Evolutionary conservation across 1,140 invertebrate species (phyloP), one percentile per base, ranked within the genome.

Genomic region (Zelostemma sp.): DNA sequence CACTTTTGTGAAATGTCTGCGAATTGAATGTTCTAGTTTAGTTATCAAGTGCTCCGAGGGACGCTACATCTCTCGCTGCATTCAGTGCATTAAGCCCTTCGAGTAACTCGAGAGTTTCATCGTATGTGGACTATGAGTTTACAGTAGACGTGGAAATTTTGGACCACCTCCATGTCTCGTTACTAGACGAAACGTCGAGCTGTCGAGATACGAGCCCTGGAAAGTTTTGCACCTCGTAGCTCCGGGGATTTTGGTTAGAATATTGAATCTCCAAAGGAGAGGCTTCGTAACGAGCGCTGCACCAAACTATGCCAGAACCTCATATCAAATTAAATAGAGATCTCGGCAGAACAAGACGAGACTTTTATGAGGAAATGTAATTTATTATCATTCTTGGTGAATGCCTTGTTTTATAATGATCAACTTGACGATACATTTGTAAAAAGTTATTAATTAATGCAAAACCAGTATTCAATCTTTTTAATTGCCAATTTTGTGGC

Each of bases 201-300:
- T 50, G 59, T 58, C 41, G 60, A 65, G 70, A 60, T 70, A 50
- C 68, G 71, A 67, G 74, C 75, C 48, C 68, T 74, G 69, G 73
- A 80, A 84, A 84, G 78, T 84, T 82, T 82, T 77, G 75, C 76
- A 69, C 78, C 72, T 69, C 73, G 73, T 82, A 80, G 82, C 83
- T 80, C 80, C 74, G 73, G 82, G 83, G 83, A 84, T 85, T 84
- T 85, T 82, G 82, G 83, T 84, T 85, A 80, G 83, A 84, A 85
- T 85, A 85, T 85, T 85, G 81, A 85, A 85, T 85, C 81, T 80
- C 74, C 78, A 72, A 79, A 78, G 77, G 77, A 72, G 78, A 78
- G 76, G 78, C 73, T 77, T 74, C 80, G 81, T 85, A 84, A 84
- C 81, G 79, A 83, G 81, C 80, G 72, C 73, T 70, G 63, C 64